A percentile compares a stretch with the other conserved stretches of the same genome.
Conservation (phyloP, 2,113 vertebrate genomes). For the Apaloderma vittatum region DNA sequence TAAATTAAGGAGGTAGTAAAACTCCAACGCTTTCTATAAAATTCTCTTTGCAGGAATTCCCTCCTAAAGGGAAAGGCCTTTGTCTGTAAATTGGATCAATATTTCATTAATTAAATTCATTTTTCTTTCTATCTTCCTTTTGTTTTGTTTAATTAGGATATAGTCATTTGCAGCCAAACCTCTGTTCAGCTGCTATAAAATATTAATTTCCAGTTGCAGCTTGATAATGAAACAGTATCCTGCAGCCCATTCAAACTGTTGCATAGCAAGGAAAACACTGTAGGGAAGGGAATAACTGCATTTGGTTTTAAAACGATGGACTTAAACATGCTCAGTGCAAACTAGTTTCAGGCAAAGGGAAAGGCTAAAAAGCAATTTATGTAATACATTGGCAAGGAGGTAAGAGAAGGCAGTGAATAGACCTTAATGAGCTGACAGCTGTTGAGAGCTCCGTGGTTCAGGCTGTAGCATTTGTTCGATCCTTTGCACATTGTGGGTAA, state of each 20-base stretch:
- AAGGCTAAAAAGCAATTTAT: conserved; percentile 51
- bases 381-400: conserved; percentile 19
- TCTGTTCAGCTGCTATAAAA: conserved; percentile 51
- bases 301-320: not conserved
- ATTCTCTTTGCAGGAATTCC: not conserved
- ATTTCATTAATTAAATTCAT: conserved; percentile 59
- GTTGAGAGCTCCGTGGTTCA: not conserved
- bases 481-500: conserved; percentile 18
- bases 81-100: conserved; percentile 29
- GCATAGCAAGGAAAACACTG: conserved; percentile 37
- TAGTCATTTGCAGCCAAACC: conserved; percentile 54
- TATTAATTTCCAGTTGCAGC: conserved; percentile 53
- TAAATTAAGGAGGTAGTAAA: not conserved
- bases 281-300: conserved; percentile 6
- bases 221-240: conserved; percentile 50
- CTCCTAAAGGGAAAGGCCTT: not conserved
- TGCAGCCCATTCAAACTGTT: conserved; percentile 46
- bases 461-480: conserved; percentile 10
- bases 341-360: conserved; percentile 30
- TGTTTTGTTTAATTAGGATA: conserved; percentile 61
- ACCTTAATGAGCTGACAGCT: conserved; percentile 50
- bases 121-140: conserved; percentile 33
- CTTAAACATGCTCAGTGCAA: conserved; percentile 22
- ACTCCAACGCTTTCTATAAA: not conserved
- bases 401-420: conserved; percentile 33